These are phyloP conservation scores for Drosophila kuntzei DNA, from an alignment of 2,888 invertebrate genomes.

Conservation along the genomic window DNA sequence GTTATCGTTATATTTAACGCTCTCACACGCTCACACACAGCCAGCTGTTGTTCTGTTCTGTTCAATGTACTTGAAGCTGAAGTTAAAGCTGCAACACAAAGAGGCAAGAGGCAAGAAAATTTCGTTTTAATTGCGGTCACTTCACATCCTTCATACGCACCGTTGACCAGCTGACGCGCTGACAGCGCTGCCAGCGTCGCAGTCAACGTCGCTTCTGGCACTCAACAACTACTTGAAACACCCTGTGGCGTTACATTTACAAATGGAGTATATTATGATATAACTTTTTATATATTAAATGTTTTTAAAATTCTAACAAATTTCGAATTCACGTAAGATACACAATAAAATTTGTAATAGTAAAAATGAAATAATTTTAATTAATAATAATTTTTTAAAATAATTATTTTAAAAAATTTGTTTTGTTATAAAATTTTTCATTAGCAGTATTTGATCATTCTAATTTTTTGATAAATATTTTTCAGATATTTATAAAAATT, in stretches of 20 bases:
- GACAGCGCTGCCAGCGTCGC: conserved; percentile 3
- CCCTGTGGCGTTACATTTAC: conserved; percentile 8
- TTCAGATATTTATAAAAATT: no score
- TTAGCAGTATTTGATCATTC: no score
- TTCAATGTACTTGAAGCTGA: conserved; percentile 7
- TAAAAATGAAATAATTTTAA: no score
- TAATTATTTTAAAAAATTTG: no score
- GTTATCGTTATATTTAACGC: conserved; percentile 2
- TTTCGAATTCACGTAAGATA: no score
- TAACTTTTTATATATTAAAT: no score
- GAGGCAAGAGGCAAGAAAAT: conserved; percentile 17
- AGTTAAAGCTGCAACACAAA: conserved; percentile 33
- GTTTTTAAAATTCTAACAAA: no score
- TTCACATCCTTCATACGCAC: conserved; percentile 61
- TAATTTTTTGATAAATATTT: no score
- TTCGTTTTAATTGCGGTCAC: conserved; percentile 69
- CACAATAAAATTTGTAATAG: no score
- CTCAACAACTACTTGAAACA: conserved; percentile 22
- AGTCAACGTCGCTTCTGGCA: conserved; percentile 12
- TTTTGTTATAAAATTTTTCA: no score
- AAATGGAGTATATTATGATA: neutral
- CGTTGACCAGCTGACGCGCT: conserved; percentile 29
- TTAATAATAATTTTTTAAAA: no score
- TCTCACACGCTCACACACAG: neutral
- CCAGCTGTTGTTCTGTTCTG: neutral